A percentile compares a stretch with the other conserved stretches of the same genome.
Evolutionary conservation across 2,888 invertebrate genomes (phyloP).

Genomic region (Pyralis farinalis): DNA sequence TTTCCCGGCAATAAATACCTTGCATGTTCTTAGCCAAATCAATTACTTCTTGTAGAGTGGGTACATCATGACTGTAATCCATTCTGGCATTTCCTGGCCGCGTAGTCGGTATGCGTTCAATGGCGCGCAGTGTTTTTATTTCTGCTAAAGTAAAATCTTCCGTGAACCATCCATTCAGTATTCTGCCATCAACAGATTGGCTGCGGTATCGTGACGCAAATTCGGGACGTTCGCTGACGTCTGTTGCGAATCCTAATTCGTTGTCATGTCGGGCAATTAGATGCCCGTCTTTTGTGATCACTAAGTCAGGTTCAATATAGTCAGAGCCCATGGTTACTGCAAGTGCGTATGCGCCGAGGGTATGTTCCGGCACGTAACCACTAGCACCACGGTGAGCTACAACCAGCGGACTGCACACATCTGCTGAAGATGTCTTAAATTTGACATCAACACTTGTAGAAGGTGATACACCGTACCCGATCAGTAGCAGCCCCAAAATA

Average conservation of each 20-base stretch:
- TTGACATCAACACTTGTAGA: background rate
- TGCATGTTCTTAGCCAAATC: constrained; percentile 60
- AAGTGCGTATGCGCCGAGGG: constrained; percentile 64
- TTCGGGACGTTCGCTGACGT: constrained; percentile 51
- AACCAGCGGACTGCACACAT: constrained; percentile 51
- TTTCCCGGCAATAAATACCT: constrained; percentile 43
- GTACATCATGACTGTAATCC: constrained; percentile 50
- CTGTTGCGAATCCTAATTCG: constrained; percentile 56
- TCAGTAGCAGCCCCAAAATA: background rate
- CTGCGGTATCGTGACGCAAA: constrained; percentile 54
- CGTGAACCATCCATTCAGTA: constrained; percentile 60
- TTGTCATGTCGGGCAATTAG: constrained; percentile 68
- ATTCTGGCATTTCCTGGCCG: constrained; percentile 64
- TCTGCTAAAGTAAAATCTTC: constrained; percentile 70
- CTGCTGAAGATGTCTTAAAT: constrained; percentile 26
- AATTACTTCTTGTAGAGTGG: constrained; percentile 68
- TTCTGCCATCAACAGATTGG: constrained; percentile 49
- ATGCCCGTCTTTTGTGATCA: constrained; percentile 63
- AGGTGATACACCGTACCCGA: background rate
- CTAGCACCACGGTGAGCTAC: constrained; percentile 70
- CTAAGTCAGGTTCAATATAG: constrained; percentile 67
- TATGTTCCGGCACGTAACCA: constrained; percentile 69
- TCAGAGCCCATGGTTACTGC: constrained; percentile 69
- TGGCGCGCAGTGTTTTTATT: constrained; percentile 56
- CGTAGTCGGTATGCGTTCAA: constrained; percentile 57